Evolutionary conservation across 1,140 invertebrate genomes (phyloP), one percentile per base, ranked within the genome.

Genomic region (Harlomillsia oculata): DNA sequence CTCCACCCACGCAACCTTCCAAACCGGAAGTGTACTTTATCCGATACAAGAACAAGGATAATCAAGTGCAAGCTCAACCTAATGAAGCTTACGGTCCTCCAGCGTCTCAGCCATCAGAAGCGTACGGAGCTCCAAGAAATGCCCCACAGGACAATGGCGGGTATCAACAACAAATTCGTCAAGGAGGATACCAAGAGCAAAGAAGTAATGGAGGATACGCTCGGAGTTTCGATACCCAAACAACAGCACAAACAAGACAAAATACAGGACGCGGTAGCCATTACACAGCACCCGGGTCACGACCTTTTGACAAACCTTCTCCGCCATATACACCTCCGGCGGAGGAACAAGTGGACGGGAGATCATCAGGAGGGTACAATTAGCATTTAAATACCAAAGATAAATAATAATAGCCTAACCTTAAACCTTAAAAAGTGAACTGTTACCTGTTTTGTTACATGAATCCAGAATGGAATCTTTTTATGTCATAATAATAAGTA

Each of bases 11-110:
- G 37, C 80, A 83, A 66, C 84, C 84, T 39, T 81, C 81, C 70
- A 87, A 87, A 77, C 85, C 85, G 26, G 84, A 87, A 75, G 85
- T 88, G 41, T 87, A 85, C 79, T 87, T 85, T 77, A 85, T 87
- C 79, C 82, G 83, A 59, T 86, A 86, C 78, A 84, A 83, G 76
- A 21, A 49, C 29, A 44, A 32, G 5, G 34, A 48, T 21, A 18
- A n/a, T 32, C 28, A 34, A 30, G 44, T 30, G 3, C 26, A 32
- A 18, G 26, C 23, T 4, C 29, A 28, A 18, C 29, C 16, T 18
- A 32, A 20, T 48, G 45, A 48, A 6, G 45, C 30, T 1, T 28
- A 48, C 4, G 28, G 28, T 9, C 29, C 18, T 34, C 21, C 18
- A 1, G 6, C 8, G 23, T 21, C 20, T 5, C 26, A 46, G 21